Percentiles rank a stretch among this genome's conserved stretches.
Evolutionary conservation across 23 tunicate species (phyloP).

Genomic region (Trididemnum clinides): DNA sequence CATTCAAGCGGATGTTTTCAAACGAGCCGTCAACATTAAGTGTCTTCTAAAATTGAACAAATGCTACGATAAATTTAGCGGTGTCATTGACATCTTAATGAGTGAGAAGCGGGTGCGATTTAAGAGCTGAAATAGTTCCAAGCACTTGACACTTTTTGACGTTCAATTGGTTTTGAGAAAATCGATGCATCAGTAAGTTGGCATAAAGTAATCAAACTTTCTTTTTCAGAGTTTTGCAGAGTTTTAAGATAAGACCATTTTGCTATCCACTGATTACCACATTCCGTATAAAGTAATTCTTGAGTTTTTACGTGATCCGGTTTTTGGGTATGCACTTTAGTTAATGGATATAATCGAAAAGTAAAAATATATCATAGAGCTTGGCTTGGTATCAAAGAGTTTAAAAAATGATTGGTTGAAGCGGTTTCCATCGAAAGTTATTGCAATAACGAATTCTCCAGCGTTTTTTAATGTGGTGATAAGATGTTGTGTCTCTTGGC

Average conservation of each 20-base stretch:
- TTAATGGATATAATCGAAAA: conserved; percentile 9
- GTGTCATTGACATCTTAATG: not conserved
- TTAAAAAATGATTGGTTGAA: conserved; percentile 2
- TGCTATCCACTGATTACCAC: not conserved
- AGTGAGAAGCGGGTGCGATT: not conserved
- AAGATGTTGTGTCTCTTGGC: not conserved
- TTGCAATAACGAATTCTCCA: not conserved
- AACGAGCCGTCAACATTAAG: too few relatives aligned
- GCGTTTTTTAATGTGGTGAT: not conserved
- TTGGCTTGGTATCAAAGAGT: not conserved
- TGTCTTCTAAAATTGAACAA: conserved; percentile 19
- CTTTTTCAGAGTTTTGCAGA: not conserved
- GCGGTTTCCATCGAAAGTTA: conserved; percentile 8
- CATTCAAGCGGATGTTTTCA: too few relatives aligned
- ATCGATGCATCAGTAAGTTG: not conserved
- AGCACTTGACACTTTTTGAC: not conserved
- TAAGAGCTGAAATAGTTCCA: not conserved
- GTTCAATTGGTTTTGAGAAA: conserved; percentile 7
- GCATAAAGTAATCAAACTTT: not conserved
- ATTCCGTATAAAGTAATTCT: not conserved
- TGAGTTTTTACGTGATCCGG: not conserved
- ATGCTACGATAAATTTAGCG: not conserved
- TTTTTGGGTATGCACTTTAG: conserved; percentile 9
- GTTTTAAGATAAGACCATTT: conserved; percentile 3
- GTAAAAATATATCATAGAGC: too few relatives aligned